phyloP scores from a whole-genome alignment of 2,113 vertebrate genomes.

The Anhinga rufa region DNA sequence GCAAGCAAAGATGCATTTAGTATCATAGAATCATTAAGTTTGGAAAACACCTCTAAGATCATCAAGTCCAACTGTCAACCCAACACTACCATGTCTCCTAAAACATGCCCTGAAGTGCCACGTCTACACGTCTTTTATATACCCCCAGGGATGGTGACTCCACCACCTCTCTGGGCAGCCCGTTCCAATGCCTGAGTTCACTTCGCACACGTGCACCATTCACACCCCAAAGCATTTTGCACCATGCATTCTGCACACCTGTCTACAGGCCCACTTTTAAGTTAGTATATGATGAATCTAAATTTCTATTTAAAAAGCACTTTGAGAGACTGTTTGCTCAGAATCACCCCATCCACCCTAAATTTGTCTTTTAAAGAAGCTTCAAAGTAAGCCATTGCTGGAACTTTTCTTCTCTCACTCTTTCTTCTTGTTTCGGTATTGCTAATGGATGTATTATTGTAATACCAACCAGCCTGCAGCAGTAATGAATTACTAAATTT shows the following conservation, averaged over 20 bases:
- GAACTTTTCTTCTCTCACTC: background rate
- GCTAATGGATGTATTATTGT: background rate
- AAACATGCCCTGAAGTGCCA: no score
- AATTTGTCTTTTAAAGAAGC: background rate
- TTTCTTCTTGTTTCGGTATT: background rate
- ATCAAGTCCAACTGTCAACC: no score
- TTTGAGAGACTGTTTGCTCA: background rate
- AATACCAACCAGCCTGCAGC: background rate
- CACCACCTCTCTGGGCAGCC: no score
- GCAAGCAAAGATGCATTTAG: accelerated
- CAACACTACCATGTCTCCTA: no score
- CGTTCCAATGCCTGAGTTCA: background rate
- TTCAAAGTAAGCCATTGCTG: background rate
- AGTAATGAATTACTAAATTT: background rate
- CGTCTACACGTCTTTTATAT: no score
- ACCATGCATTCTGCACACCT: background rate
- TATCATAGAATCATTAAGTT: no score
- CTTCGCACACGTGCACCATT: background rate
- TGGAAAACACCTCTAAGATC: no score
- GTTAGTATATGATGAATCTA: accelerated
- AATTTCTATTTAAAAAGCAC: background rate
- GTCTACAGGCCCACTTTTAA: background rate
- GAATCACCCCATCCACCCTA: accelerated
- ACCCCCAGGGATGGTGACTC: no score
- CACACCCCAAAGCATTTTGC: background rate